Conservation (phyloP, 2,113 vertebrate genomes). For the Burhinus bistriatus region DNA sequence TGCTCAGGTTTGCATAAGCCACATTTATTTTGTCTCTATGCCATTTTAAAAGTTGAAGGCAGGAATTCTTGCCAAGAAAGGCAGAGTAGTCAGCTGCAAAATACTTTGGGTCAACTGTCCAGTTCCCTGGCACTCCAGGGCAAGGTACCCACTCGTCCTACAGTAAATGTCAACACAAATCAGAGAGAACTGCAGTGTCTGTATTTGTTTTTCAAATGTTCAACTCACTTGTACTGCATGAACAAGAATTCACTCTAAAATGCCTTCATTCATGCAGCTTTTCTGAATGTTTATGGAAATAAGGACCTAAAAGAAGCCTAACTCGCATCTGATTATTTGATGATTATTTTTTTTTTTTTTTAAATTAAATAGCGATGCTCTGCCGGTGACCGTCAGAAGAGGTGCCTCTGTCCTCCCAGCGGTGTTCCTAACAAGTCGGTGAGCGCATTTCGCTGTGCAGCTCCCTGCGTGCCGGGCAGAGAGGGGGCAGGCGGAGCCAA, state of each 20-base stretch:
- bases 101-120: background rate
- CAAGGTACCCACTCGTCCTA: background rate
- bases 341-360: background rate
- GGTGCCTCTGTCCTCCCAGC: background rate
- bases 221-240: background rate
- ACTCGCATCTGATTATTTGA: background rate
- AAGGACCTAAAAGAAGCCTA: background rate
- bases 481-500: background rate
- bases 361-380: background rate
- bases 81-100: background rate
- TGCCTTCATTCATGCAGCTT: background rate
- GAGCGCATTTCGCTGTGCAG: background rate
- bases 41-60: background rate
- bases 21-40: background rate
- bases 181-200: background rate
- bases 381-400: background rate
- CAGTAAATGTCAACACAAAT: background rate
- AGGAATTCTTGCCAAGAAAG: background rate
- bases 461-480: background rate
- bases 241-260: background rate
- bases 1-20: background rate
- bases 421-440: accelerated
- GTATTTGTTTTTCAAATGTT: background rate
- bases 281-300: background rate
- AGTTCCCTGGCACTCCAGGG: background rate